Base-by-base conservation (phyloP, 2,888 invertebrate species). In the Plebejus argus region DNA sequence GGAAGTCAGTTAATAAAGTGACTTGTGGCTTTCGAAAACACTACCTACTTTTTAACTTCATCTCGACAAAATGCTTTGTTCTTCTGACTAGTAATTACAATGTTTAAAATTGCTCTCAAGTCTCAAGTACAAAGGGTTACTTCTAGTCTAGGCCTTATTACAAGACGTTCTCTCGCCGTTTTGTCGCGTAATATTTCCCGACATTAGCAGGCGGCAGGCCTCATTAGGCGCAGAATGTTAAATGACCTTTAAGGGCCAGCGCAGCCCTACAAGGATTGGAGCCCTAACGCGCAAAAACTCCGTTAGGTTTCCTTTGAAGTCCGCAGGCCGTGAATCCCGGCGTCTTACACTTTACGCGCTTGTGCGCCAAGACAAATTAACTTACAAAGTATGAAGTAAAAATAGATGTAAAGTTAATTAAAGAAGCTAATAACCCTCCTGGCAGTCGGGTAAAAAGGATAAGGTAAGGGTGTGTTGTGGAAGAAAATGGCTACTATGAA, bases 251-350 rank as follows among this genome's bases (percentile, higher is more conserved):
- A 74, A 28, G 45, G 72, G 45, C 39, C 72, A 72, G 10, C 23
- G 45, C 45, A 20, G 49, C 28, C 74, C 71, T 71, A 71, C 20
- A 71, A 74, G 74, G 74, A 53, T 74, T 49, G 20, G 49, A 23
- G 23, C 12, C 74, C 49, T 74, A 20, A 72, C 23, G 53, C 5
- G 53, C 49, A 33, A 74, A 74, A 74, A 74, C 74, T 35, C 71
- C 49, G 49, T 53, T 74, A 74, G 74, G 15, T 15, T 53, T 49
- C 74, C 49, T 74, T 74, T 74, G 74, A 74, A 45, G 72, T 72
- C 39, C 35, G 70, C 70, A 70, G 23, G n/a, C 72, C 15, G 74
- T 74, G 74, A 49, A 74, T 74, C 15, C 74, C 45, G 28, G 23
- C 45, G 23, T 45, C 39, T 72, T 35, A 35, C 39, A 49, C 49